A percentile compares a stretch with the other conserved stretches of the same genome.
These are phyloP conservation scores for Tachysurus vachellii DNA, from an alignment of 2,113 vertebrate genomes.

Conservation along the genomic window DNA sequence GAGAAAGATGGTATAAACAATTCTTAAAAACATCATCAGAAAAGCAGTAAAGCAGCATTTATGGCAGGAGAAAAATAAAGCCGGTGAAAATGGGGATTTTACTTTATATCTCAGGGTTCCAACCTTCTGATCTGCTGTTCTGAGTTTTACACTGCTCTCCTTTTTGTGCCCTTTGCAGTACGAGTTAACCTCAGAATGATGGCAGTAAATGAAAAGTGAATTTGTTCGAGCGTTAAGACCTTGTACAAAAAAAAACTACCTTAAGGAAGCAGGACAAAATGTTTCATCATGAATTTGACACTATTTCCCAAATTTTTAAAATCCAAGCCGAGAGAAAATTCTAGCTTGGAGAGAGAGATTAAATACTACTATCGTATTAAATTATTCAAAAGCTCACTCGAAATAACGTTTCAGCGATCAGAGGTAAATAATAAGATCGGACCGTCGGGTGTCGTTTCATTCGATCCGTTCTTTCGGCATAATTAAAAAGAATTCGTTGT, in stretches of 20 bases:
- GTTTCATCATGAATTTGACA: not conserved
- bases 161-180: not conserved
- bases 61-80: not conserved
- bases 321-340: not conserved
- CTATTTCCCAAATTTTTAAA: not conserved
- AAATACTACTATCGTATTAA: not conserved
- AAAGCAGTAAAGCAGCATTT: not conserved
- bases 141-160: not conserved
- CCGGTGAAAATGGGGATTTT: not conserved
- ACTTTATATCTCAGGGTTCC: not conserved
- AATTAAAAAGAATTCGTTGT: not conserved
- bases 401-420: not conserved
- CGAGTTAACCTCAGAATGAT: not conserved
- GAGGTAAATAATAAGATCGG: slow-evolving; percentile 6
- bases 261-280: not conserved
- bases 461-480: not conserved
- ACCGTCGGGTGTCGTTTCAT: not conserved
- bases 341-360: not conserved
- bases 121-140: not conserved
- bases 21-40: no score
- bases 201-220: not conserved
- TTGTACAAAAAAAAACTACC: not conserved
- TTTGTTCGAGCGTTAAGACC: not conserved
- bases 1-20: no score
- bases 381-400: not conserved